Conservation (phyloP, 2,113 vertebrate genomes). For the Ctenodactylus gundi region DNA sequence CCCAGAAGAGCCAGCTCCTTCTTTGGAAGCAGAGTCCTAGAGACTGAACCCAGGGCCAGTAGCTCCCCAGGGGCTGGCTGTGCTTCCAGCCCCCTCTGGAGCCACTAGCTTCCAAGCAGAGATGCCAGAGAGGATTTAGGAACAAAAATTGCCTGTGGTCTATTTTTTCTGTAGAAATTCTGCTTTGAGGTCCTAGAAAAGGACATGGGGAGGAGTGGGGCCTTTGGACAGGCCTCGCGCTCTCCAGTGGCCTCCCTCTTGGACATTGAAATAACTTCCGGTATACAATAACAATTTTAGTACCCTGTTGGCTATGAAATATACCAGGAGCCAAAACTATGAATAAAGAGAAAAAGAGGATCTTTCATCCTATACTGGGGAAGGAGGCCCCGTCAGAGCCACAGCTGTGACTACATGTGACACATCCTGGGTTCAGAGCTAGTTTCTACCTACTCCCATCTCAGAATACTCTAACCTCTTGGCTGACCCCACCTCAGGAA, state of each 20-base stretch:
- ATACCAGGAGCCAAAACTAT: background rate
- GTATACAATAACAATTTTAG: background rate
- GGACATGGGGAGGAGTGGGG: background rate
- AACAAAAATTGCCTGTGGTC: background rate
- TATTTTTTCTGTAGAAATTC: background rate
- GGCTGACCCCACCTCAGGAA: background rate
- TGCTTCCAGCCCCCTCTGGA: background rate
- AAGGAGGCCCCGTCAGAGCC: background rate
- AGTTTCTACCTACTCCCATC: background rate
- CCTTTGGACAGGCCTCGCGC: background rate
- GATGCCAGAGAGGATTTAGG: background rate
- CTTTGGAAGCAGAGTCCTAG: fast-evolving
- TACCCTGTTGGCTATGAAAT: constrained; percentile 27
- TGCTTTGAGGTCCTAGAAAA: background rate
- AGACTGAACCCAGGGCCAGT: no score
- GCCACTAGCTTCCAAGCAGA: background rate
- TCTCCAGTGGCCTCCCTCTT: background rate
- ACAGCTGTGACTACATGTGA: background rate
- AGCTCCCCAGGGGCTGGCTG: background rate
- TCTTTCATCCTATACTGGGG: background rate
- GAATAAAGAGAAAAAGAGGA: background rate
- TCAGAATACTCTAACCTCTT: background rate
- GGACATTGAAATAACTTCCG: background rate
- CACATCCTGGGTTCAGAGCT: background rate
- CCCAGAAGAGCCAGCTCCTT: background rate